phyloP scores from a whole-genome alignment of 2,113 vertebrate genomes.

The Hymenochirus boettgeri region DNA sequence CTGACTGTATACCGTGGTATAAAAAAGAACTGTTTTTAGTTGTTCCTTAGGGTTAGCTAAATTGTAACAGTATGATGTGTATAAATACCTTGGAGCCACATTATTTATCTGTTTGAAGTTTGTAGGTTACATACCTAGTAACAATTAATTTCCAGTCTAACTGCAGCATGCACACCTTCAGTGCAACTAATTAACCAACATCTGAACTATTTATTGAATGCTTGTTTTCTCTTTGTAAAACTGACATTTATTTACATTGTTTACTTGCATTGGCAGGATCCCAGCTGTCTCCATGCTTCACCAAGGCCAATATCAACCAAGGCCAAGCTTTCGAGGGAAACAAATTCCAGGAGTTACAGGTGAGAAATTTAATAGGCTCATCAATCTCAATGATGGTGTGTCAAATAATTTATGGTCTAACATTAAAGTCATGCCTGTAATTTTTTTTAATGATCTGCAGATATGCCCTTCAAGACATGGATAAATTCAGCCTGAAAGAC shows the following conservation, averaged over 20 bases:
- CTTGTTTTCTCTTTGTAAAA: constrained; percentile 1
- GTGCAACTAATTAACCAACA: no score
- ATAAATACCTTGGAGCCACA: no score
- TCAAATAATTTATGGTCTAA: not conserved
- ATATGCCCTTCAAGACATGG: constrained; percentile 96
- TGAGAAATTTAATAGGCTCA: constrained; percentile 56
- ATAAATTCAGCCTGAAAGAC: constrained; percentile 98
- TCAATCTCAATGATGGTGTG: not conserved
- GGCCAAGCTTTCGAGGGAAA: constrained; percentile 97
- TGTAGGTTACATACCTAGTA: no score
- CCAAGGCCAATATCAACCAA: constrained; percentile 96
- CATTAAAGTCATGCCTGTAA: not conserved
- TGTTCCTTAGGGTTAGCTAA: no score
- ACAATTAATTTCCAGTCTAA: not conserved
- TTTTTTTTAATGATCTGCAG: constrained; percentile 59
- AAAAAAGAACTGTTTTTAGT: no score
- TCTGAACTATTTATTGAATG: not conserved
- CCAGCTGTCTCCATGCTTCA: constrained; percentile 98
- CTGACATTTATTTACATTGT: not conserved
- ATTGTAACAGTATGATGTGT: no score
- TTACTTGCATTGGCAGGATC: constrained; percentile 84
- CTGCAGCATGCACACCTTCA: not conserved
- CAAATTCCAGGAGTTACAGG: constrained; percentile 98
- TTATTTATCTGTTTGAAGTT: no score
- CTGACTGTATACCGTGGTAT: no score